Conservation (phyloP, 2,888 invertebrate species). For the Heliconius charithonia region DNA sequence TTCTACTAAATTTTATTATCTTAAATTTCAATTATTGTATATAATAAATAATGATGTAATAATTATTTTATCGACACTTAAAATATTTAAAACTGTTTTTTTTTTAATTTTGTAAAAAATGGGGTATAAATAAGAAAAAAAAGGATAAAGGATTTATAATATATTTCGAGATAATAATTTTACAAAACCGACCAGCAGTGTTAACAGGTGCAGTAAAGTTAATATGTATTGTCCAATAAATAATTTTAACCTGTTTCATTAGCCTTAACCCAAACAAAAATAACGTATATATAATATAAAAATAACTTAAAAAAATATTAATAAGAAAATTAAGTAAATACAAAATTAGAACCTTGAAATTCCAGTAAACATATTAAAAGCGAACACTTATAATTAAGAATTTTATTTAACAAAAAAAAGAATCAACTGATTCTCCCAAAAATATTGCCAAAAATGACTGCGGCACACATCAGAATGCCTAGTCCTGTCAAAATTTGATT, state of each 20-base stretch:
- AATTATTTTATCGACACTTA: background rate
- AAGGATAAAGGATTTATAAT: conserved; percentile 29
- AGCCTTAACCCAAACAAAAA: conserved; percentile 9
- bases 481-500: conserved; percentile 71
- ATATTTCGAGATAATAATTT: conserved; percentile 37
- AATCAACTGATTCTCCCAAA: conserved; percentile 72
- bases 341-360: conserved; percentile 7
- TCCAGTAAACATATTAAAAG: conserved; percentile 14
- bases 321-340: background rate
- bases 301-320: background rate
- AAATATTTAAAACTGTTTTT: background rate
- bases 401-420: conserved; percentile 38
- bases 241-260: conserved; percentile 11
- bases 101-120: too few species aligned
- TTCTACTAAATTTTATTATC: conserved; percentile 7
- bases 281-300: background rate
- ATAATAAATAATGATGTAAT: background rate
- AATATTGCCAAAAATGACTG: conserved; percentile 69
- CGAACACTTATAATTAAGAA: conserved; percentile 30
- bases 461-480: conserved; percentile 67
- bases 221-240: conserved; percentile 18
- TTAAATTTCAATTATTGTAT: background rate
- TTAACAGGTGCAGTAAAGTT: background rate
- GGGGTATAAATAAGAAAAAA: background rate
- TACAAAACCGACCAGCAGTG: conserved; percentile 42